A percentile compares a stretch with the other conserved stretches of the same genome.
Conservation (phyloP, 1,140 invertebrate species). For the Zaprionus capensis region DNA sequence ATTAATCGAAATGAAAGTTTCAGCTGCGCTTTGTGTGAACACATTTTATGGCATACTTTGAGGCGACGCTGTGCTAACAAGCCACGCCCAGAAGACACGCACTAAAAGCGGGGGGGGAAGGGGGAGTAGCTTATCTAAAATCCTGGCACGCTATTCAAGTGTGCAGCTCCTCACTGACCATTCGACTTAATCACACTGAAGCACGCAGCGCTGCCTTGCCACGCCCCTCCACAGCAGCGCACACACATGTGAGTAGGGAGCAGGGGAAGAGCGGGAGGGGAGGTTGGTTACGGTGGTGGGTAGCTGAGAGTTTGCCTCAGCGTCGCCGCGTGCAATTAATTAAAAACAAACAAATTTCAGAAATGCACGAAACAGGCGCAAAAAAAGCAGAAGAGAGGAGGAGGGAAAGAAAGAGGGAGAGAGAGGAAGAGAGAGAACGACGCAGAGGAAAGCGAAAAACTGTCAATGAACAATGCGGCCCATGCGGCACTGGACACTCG, state of each 20-base stretch:
- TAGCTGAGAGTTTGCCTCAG: conserved; percentile 32
- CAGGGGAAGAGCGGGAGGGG: no score
- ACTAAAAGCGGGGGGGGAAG: neutral
- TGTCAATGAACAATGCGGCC: conserved; percentile 75
- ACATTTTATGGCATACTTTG: conserved; percentile 71
- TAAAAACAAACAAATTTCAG: conserved; percentile 84
- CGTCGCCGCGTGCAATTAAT: conserved; percentile 83
- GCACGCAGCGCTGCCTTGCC: conserved; percentile 58
- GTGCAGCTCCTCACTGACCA: conserved; percentile 37
- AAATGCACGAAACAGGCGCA: conserved; percentile 69
- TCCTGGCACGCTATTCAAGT: conserved; percentile 67
- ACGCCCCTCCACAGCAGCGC: conserved; percentile 22
- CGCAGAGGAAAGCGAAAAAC: conserved; percentile 41
- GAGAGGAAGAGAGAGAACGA: conserved; percentile 7
- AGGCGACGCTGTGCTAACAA: conserved; percentile 49
- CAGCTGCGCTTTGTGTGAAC: conserved; percentile 24
- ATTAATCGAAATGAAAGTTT: conserved; percentile 78
- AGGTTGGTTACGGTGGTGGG: no score
- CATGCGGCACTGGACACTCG: neutral
- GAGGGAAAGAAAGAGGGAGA: neutral
- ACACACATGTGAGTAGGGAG: conserved; percentile 41
- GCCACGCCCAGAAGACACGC: conserved; percentile 51
- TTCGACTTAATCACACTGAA: conserved; percentile 68
- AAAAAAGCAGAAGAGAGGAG: neutral
- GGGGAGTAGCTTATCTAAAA: conserved; percentile 58